A percentile compares a stretch with the other conserved stretches of the same genome.
Conservation (phyloP, 1,140 invertebrate genomes). For the Drosophila fuyamai region DNA sequence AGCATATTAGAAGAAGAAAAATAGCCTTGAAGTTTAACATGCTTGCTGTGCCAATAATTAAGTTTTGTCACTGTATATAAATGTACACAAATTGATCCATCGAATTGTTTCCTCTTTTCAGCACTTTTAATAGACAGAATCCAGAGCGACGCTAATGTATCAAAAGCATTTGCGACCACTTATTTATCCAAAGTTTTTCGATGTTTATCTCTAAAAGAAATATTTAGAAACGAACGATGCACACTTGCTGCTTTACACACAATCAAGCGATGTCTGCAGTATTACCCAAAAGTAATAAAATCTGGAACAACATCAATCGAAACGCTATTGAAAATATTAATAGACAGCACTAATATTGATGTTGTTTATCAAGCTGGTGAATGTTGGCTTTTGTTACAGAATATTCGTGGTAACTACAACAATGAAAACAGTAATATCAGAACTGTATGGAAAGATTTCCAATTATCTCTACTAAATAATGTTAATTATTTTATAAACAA, state of each 20-base stretch:
- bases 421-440: conserved; percentile 1
- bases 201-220: conserved; percentile 7
- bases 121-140: conserved; percentile 33
- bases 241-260: conserved; percentile 29
- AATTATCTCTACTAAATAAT: conserved; percentile 26
- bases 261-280: conserved; percentile 39
- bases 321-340: conserved; percentile 19
- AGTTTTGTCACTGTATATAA: no score
- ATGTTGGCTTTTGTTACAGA: conserved; percentile 56
- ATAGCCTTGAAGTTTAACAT: no score
- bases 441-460: conserved; percentile 44
- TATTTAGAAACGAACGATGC: background rate
- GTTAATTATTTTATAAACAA: conserved; percentile 28
- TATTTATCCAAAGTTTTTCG: conserved; percentile 36
- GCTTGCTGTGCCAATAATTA: no score
- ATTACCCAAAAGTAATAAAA: conserved; percentile 52
- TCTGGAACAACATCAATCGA: conserved; percentile 12
- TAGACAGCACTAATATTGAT: conserved; percentile 35
- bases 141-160: conserved; percentile 18
- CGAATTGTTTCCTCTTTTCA: conserved; percentile 22
- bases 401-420: conserved; percentile 18
- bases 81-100: background rate
- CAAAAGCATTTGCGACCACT: conserved; percentile 43
- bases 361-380: conserved; percentile 40
- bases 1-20: no score